Evolutionary conservation across 1,140 invertebrate genomes (phyloP), one percentile per base, ranked within the genome.

Genomic region (Papilio xuthus): DNA sequence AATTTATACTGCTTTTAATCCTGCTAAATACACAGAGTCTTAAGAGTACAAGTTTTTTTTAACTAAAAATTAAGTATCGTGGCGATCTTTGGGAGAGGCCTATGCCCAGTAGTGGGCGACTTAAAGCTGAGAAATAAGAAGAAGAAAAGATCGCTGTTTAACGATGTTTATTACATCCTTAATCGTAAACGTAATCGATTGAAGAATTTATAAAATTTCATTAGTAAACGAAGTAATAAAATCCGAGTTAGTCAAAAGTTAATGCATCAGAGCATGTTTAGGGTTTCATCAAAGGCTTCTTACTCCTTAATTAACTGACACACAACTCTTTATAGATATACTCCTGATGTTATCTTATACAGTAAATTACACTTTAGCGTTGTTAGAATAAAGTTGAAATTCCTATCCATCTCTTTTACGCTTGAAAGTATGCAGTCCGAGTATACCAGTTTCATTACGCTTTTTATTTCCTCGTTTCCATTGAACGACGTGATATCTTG

Each of bases 281-380:
- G 53, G 74, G 74, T 60, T 76, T 76, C 74, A 76, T 76, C 74
- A 76, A 76, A 76, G 74, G 74, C 53, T 76, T 76, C 74, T 63
- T 76, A 41, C 74, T n/a, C 74, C 42, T 56, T 76, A 76, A 76
- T 76, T 76, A 76, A 76, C 74, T 76, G 74, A 76, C 53, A 60
- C 74, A 63, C 74, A 53, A 76, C 32, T 60, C 53, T 75, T 56
- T 76, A 60, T 76, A 41, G 53, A 42, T 37, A 75, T 75, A 32
- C 72, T 41, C 15, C 53, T 15, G 71, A 28, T 42, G 37, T 20
- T 15, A 47, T 10, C 20, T 44, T 4, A 6, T 4, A 47, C 71
- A n/a, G 18, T 47, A 73, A 44, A 44, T 72, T 44, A 23, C 15
- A 6, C 71, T 42, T 50, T 26, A 73, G 3, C 1, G 0, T 4